phyloP scores from a whole-genome alignment of 2,113 vertebrate species.

The Cheirogaleus medius region DNA sequence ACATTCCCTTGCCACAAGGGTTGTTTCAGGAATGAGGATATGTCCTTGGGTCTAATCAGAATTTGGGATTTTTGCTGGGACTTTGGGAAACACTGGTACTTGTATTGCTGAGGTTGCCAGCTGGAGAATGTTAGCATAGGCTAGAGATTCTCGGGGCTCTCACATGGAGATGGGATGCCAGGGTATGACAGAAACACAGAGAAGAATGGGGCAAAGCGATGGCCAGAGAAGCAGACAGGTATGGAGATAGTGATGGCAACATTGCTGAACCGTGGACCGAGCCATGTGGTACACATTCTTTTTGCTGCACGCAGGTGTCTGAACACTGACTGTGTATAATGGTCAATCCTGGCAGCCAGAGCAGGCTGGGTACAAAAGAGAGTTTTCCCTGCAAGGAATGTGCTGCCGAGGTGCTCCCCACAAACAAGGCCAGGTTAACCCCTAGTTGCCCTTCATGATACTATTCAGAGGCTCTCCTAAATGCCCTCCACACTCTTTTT shows the following conservation, averaged over 20 bases:
- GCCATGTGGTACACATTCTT: rapidly evolving
- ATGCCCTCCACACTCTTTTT: neutral
- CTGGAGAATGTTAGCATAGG: neutral
- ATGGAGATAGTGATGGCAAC: neutral
- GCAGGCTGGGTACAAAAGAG: neutral
- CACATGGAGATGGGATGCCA: neutral
- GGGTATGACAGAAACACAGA: neutral
- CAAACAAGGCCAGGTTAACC: neutral
- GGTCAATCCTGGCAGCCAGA: neutral
- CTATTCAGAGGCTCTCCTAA: neutral
- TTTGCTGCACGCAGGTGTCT: neutral
- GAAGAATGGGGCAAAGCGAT: neutral
- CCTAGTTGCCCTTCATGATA: neutral
- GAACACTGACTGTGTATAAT: no score
- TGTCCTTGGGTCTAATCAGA: neutral
- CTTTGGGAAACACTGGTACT: neutral
- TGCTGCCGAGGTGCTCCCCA: neutral
- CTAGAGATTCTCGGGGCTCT: neutral
- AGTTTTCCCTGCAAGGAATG: neutral
- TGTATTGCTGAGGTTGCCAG: neutral
- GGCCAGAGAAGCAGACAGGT: neutral
- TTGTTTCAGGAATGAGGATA: neutral
- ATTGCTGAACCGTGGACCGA: neutral
- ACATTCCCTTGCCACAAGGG: neutral
- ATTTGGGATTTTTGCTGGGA: neutral